phyloP scores from a whole-genome alignment of 2,888 invertebrate genomes.

The Heliconius ethilla region DNA sequence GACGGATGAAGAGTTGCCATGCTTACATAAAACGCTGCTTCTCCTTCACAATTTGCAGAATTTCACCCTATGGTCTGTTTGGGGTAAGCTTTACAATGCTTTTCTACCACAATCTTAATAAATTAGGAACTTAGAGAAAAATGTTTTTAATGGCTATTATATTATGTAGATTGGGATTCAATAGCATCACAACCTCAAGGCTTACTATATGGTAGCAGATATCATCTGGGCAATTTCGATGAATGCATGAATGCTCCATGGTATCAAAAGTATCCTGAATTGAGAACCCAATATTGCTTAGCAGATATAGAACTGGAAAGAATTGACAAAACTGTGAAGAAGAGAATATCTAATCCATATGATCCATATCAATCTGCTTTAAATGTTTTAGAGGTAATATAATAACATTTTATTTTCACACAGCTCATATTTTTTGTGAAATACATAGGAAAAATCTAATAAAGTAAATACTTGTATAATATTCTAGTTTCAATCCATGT shows the following conservation, averaged over 20 bases:
- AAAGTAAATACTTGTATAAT: background rate
- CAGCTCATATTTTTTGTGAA: background rate
- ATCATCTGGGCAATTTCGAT: constrained; percentile 84
- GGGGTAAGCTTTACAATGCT: constrained; percentile 68
- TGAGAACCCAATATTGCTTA: constrained; percentile 75
- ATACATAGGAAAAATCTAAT: background rate
- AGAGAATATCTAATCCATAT: constrained; percentile 52
- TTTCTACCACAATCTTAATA: background rate
- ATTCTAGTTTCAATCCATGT: constrained; percentile 59
- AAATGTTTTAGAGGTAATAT: constrained; percentile 71
- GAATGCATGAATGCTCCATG: constrained; percentile 78
- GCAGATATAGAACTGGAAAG: constrained; percentile 72
- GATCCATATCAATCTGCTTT: constrained; percentile 72
- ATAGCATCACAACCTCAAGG: constrained; percentile 82
- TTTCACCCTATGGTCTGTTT: constrained; percentile 81
- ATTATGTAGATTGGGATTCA: constrained; percentile 82
- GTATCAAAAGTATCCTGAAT: constrained; percentile 57
- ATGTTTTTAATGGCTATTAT: background rate
- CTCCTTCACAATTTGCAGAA: constrained; percentile 72
- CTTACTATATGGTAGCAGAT: constrained; percentile 79
- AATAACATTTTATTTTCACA: background rate
- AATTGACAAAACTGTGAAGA: constrained; percentile 57
- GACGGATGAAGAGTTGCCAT: constrained; percentile 63
- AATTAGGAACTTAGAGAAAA: background rate
- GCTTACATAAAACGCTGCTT: constrained; percentile 63